Evolutionary conservation across 2,797 vertebrate genomes (phyloP), one percentile per base, ranked within the genome.

Genomic region (Tarsius wallacei): DNA sequence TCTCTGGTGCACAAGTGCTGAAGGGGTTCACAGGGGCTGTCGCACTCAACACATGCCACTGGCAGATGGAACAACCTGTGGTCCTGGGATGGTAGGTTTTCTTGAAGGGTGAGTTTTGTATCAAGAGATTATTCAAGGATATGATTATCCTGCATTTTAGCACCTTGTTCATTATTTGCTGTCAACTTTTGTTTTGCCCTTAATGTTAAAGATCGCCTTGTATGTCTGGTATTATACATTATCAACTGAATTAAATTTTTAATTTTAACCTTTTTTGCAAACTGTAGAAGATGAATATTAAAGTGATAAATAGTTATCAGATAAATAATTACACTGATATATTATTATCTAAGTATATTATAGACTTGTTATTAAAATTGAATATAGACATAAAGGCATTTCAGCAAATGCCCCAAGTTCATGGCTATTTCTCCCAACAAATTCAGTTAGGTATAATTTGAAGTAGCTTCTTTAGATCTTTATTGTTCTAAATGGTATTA

Each of bases 41-140:
- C 99, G 99, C 57, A 99, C 99, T 7, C 99, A 99, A 84, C 99
- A 99, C 98, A 99, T 99, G 99, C 99, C 99, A 0, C 98, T 99
- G 96, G 99, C 99, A 82, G 99, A 99, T 76, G 99, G 99, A 93
- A 99, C 99, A 0, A 98, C 98, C 95, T 99, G 99, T 98, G 99
- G 99, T 61, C 98, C 99, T 97, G 99, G 99, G 98, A 99, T 99
- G 99, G 99, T 99, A 99, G 99, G 99, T 95, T 86, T 97, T 78
- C 24, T 85, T 7, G 3, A 85, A 97, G 98, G 97, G 97, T 97
- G 97, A 98, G 95, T 97, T 86, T 78, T 81, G 63, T 70, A 76
- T 64, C 73, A 68, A 80, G 76, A 87, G 53, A 74, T 86, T 82
- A 66, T 81, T 76, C 33, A 19, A 47, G 63, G 84, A 57, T 42